Percentiles rank a stretch among this genome's conserved stretches.
Evolutionary conservation across 2,888 invertebrate species (phyloP).

Genomic region (Noctuana brunneofusca): DNA sequence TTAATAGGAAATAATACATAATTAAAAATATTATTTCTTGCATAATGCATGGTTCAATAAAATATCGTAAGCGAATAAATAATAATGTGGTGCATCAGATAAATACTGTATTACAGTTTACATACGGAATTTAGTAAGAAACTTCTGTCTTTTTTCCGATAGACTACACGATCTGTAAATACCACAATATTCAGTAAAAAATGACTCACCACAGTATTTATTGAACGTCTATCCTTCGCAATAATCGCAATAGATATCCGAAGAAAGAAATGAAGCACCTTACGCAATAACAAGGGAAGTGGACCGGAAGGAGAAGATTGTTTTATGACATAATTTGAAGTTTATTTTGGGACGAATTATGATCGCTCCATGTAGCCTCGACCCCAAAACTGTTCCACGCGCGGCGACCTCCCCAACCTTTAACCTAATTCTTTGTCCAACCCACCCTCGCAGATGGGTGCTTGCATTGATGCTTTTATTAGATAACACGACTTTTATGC

Average conservation of each 20-base stretch:
- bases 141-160: too few species aligned
- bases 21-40: too few species aligned
- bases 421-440: constrained; percentile 66
- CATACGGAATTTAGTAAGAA: too few species aligned
- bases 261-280: background rate
- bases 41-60: too few species aligned
- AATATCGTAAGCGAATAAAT: too few species aligned
- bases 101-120: too few species aligned
- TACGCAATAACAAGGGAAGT: constrained; percentile 26
- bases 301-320: constrained; percentile 44
- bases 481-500: constrained; percentile 54
- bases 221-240: background rate
- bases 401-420: constrained; percentile 60
- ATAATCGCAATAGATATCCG: background rate
- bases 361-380: constrained; percentile 60
- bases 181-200: too few species aligned
- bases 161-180: too few species aligned
- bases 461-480: constrained; percentile 64
- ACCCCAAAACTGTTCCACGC: constrained; percentile 63
- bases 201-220: too few species aligned
- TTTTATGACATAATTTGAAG: constrained; percentile 56
- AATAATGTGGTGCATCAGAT: too few species aligned
- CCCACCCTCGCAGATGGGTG: constrained; percentile 61
- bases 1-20: too few species aligned
- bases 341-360: constrained; percentile 63